Conservation (phyloP, 2,113 vertebrate species). For the Perca fluviatilis region DNA sequence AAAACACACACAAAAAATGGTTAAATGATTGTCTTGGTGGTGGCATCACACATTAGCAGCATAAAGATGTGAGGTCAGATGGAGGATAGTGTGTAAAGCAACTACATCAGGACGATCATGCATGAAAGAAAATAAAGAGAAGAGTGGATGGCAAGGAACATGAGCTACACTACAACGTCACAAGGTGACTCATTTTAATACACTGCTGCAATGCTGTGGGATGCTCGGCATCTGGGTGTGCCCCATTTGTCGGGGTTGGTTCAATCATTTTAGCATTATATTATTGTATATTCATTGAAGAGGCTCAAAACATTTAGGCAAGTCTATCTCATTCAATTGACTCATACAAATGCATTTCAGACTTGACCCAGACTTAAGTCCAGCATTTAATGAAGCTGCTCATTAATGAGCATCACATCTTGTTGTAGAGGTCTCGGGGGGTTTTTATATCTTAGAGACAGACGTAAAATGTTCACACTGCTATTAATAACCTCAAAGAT, state of each 20-base stretch:
- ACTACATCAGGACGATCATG: slow-evolving; percentile 67
- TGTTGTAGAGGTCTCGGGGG: not conserved
- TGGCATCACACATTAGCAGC: slow-evolving; percentile 66
- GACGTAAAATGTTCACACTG: not conserved
- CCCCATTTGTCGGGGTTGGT: not conserved
- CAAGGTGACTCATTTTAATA: not conserved
- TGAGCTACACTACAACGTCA: not conserved
- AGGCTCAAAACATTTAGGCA: not conserved
- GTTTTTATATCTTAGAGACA: not conserved
- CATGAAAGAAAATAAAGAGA: slow-evolving; percentile 59
- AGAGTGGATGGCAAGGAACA: slow-evolving; percentile 20
- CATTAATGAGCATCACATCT: not conserved
- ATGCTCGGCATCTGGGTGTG: not conserved
- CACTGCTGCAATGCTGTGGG: not conserved
- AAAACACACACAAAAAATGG: too few species aligned
- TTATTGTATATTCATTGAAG: not conserved
- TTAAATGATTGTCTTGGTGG: slow-evolving; percentile 46
- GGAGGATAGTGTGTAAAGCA: slow-evolving; percentile 48
- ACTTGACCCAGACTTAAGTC: slow-evolving; percentile 2
- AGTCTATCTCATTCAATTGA: not conserved
- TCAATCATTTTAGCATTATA: not conserved
- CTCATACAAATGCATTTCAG: not conserved
- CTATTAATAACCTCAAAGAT: slow-evolving; percentile 2
- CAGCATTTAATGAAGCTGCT: not conserved
- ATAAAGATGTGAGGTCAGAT: slow-evolving; percentile 55